phyloP scores from a whole-genome alignment of 2,888 invertebrate species.

The Diadegma fenestrale region DNA sequence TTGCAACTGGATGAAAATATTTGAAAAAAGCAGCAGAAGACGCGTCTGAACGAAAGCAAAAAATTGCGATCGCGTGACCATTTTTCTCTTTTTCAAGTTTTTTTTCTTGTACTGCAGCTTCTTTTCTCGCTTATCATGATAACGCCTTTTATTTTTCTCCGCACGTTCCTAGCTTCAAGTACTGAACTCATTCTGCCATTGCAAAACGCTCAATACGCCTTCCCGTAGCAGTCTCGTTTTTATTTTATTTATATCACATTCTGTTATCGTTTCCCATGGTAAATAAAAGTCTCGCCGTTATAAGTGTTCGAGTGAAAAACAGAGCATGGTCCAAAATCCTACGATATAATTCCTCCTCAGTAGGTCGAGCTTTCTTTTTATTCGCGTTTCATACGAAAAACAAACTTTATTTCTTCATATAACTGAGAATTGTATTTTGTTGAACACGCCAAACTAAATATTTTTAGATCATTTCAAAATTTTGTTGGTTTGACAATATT shows the following conservation, averaged over 20 bases:
- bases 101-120: not conserved
- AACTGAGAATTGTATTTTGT: no score
- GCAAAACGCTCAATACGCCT: not conserved
- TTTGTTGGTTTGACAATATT: no score
- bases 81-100: constrained; percentile 28
- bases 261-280: constrained; percentile 3
- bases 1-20: not conserved
- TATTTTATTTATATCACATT: constrained; percentile 33
- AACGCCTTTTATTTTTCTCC: constrained; percentile 26
- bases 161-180: constrained; percentile 24
- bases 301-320: not conserved
- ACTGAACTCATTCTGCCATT: not conserved
- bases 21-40: constrained; percentile 1
- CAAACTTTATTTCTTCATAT: not conserved
- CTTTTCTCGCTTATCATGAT: not conserved
- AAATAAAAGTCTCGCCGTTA: not conserved
- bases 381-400: not conserved
- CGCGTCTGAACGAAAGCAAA: not conserved
- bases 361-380: not conserved
- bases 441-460: no score
- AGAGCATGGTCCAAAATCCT: not conserved
- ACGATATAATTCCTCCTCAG: not conserved
- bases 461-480: no score
- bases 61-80: constrained; percentile 59
- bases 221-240: not conserved